Conservation (phyloP, 2,888 invertebrate genomes). For the Sympetrum striolatum region DNA sequence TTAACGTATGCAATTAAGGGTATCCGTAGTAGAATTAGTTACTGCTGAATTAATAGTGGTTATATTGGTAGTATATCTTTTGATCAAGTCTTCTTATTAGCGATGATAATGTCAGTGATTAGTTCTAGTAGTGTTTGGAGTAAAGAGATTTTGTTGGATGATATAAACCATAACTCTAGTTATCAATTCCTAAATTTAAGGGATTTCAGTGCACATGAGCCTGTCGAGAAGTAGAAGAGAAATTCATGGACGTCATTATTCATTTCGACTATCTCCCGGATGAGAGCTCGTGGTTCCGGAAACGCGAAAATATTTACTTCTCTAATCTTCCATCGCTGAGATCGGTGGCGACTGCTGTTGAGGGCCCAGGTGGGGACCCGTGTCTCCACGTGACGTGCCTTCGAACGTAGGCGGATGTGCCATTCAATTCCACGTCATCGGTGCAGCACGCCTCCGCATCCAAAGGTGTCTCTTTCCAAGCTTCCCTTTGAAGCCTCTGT, state of each 20-base stretch:
- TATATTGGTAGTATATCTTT: too few species aligned
- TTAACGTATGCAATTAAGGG: too few species aligned
- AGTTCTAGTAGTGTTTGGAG: too few species aligned
- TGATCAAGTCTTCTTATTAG: too few species aligned
- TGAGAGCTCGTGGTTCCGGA: background rate
- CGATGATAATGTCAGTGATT: too few species aligned
- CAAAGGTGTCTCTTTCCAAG: background rate
- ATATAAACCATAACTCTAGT: too few species aligned
- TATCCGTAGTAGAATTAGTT: too few species aligned
- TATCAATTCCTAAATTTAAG: too few species aligned
- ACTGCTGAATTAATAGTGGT: too few species aligned
- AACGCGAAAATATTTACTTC: background rate
- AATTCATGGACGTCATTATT: background rate
- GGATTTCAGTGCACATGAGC: too few species aligned
- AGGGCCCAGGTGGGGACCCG: background rate
- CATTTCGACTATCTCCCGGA: background rate
- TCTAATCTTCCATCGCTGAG: background rate
- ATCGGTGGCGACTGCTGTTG: background rate
- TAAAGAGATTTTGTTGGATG: too few species aligned
- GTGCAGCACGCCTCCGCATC: background rate
- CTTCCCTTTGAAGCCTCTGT: background rate
- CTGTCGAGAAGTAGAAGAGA: too few species aligned
- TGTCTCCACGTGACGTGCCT: background rate
- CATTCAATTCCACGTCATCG: background rate
- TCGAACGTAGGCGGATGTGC: background rate